Evolutionary conservation across 2,888 invertebrate genomes (phyloP).

Genomic region (Arge pagana): DNA sequence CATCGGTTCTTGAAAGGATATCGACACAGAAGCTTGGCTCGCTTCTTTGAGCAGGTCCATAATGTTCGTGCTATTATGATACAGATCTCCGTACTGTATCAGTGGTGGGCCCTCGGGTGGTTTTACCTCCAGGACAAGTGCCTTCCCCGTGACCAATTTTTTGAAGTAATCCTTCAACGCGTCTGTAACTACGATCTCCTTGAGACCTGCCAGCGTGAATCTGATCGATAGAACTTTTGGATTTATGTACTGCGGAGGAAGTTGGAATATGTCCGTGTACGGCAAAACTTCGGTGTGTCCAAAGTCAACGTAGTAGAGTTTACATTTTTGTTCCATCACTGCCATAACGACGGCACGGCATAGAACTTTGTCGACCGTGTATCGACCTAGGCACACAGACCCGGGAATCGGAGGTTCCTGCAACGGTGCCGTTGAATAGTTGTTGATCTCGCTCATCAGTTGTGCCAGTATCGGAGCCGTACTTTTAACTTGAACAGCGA

Average conservation of each 20-base stretch:
- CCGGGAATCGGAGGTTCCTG: conserved; percentile 74
- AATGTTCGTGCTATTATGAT: conserved; percentile 64
- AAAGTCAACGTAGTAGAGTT: conserved; percentile 81
- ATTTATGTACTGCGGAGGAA: conserved; percentile 73
- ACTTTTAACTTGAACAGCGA: conserved; percentile 73
- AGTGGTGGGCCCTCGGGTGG: conserved; percentile 72
- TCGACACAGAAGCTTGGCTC: conserved; percentile 20
- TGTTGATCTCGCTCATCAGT: conserved; percentile 76
- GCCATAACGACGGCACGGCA: conserved; percentile 79
- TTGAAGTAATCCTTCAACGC: conserved; percentile 76
- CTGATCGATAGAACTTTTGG: conserved; percentile 77
- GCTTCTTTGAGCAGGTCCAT: conserved; percentile 61
- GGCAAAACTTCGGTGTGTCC: conserved; percentile 77
- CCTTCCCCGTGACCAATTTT: conserved; percentile 67
- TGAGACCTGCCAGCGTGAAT: conserved; percentile 73
- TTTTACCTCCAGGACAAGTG: conserved; percentile 69
- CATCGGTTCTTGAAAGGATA: conserved; percentile 35
- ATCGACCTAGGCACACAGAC: conserved; percentile 76
- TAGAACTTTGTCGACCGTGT: conserved; percentile 70
- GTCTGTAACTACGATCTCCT: conserved; percentile 59
- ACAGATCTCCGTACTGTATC: conserved; percentile 76
- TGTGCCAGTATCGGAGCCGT: conserved; percentile 65
- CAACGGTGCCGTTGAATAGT: conserved; percentile 63
- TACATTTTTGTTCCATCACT: conserved; percentile 72
- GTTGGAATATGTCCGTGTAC: conserved; percentile 73